Evolutionary conservation across 2,888 invertebrate genomes (phyloP), one percentile per base, ranked within the genome.

Genomic region (Cephus runcator): DNA sequence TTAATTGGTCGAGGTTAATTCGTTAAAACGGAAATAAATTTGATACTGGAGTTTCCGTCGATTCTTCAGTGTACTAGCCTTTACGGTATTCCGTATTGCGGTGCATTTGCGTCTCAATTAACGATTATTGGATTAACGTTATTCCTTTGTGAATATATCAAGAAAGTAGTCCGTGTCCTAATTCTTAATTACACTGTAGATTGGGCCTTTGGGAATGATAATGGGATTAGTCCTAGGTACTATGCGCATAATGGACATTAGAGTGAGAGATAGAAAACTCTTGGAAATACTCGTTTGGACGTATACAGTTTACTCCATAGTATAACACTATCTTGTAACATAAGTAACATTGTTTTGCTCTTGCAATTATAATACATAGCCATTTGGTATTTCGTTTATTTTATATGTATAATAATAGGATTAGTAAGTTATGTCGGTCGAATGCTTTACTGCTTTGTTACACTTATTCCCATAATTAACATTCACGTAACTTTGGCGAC

Each of bases 301-400:
- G 81, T 82, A 80, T 81, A 82, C 81, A 82, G 79, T 82, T 82
- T 82, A 81, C 79, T 82, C 75, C 77, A 79, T 82, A 81, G 78
- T 80, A 12, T 78, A 82, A 78, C 73, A 80, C 76, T 77, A 79
- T 81, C 75, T 76, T 73, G 77, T 79, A 73, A 81, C 79, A 79
- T 79, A 79, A 69, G 74, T 74, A 77, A 77, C 75, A 74, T 77
- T 76, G 71, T 69, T 79, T 56, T 68, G 40, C 75, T 79, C 76
- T 79, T 75, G 75, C 78, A 71, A 34, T 76, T 78, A 78, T 76
- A 74, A 79, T 79, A 80, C 79, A 79, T 75, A 76, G 73, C 69
- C 36, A 77, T 71, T 71, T 34, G 71, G 71, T 34, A 71, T 71
- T 56, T 56, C 23, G 6, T 56, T 56, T 34, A 71, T 71, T 71